Base-by-base conservation (phyloP, 2,113 vertebrate genomes). In the Amphiprion ocellaris region DNA sequence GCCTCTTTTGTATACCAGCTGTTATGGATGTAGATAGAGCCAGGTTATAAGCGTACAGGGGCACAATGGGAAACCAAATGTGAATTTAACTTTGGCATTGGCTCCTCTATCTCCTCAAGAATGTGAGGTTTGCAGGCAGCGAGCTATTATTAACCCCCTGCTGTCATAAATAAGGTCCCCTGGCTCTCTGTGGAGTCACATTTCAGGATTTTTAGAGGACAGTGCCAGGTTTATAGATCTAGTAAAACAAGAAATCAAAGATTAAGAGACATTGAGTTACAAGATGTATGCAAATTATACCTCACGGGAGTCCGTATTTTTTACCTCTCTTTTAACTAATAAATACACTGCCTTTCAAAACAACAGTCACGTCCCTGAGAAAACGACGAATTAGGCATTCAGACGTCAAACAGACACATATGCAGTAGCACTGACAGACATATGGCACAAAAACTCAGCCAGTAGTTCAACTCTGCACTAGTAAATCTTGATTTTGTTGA, bases 111-210 rank as follows among this genome's bases (percentile, higher is more conserved):
- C 60, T 21, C 46, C 52, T 68, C 0, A 44, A 67, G 65, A 84
- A 79, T 54, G 70, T 55, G 33, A 56, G 46, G 37, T 79, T 78
- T 77, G 39, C 50, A 62, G 46, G 69, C 63, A 68, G 74, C 50
- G 65, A 70, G 79, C 83, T 92, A 90, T 93, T 81, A 90, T 90
- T 93, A 91, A 91, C 60, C 55, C 53, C 33, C 30, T 15, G 15
- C 65, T 66, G 59, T 84, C 80, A 87, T 71, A 68, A 84, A 85
- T 60, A 30, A 52, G 26, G 23, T 74, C 79, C 66, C 53, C 30
- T 8, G 84, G 49, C 77, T 56, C 82, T 58, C 74, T 5, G 39
- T 67, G 63, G 82, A 87, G 76, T 90, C 90, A 83, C 49, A 41
- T 92, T 86, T 87, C 83, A 83, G n/a, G 24, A 24, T 77, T 88